These are phyloP conservation scores for Peromyscus polionotus DNA, from an alignment of 2,113 vertebrate genomes.

Conservation along the genomic window DNA sequence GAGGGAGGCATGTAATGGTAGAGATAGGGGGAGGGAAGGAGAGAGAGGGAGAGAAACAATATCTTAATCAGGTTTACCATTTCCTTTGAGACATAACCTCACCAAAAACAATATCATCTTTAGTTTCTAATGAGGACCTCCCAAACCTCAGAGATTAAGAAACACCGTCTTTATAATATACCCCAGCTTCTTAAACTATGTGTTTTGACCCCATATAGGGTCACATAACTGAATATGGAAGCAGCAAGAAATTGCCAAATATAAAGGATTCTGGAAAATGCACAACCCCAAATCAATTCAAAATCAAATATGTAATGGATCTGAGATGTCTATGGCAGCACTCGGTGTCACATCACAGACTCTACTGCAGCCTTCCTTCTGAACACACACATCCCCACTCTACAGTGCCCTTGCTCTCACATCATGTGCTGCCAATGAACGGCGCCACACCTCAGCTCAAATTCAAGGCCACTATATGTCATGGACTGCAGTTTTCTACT, in stretches of 20 bases:
- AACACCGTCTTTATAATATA: fast-evolving
- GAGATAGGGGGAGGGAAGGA: fast-evolving
- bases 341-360: fast-evolving
- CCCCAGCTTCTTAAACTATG: background rate
- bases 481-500: background rate
- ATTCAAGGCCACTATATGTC: background rate
- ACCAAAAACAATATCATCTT: background rate
- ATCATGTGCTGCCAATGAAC: fast-evolving
- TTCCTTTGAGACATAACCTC: too few relatives aligned
- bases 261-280: background rate
- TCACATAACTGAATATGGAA: background rate
- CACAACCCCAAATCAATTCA: background rate
- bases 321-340: background rate
- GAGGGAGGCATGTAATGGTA: background rate
- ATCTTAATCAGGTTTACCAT: background rate
- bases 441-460: fast-evolving
- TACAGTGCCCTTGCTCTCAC: too few relatives aligned
- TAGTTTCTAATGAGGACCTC: background rate
- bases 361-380: background rate
- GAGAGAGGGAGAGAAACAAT: background rate
- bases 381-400: background rate
- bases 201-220: background rate
- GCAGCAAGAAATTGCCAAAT: background rate
- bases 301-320: background rate
- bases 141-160: background rate